Evolutionary conservation across 2,113 vertebrate genomes (phyloP).

Genomic region (Elanoides forficatus): DNA sequence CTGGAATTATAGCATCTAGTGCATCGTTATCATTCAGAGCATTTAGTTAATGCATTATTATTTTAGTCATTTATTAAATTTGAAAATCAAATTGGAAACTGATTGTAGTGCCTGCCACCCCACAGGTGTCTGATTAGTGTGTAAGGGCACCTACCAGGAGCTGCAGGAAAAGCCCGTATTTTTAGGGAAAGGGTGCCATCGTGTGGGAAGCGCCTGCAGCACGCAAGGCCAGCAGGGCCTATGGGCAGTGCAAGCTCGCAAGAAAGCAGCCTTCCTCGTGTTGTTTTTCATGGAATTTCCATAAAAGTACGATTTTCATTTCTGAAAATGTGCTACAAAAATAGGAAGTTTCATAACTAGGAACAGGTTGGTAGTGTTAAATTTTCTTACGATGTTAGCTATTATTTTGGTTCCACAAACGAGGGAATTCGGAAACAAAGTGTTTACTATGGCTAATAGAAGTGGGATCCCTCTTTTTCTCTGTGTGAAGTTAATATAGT

Average conservation of each 20-base stretch:
- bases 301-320: background rate
- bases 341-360: background rate
- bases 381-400: background rate
- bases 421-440: background rate
- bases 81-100: conserved; percentile 1
- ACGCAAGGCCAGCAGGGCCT: background rate
- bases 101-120: background rate
- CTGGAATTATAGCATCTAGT: background rate
- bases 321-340: background rate
- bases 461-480: background rate
- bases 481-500: background rate
- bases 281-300: background rate
- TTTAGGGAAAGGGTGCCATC: conserved; percentile 67
- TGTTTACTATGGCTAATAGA: background rate
- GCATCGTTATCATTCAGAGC: background rate
- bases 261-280: background rate
- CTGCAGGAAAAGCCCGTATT: background rate
- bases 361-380: background rate
- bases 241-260: background rate
- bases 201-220: conserved; percentile 51
- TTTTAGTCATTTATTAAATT: background rate
- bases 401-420: background rate
- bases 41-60: background rate
- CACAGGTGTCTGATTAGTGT: background rate
- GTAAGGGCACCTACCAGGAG: background rate